A percentile compares a stretch with the other conserved stretches of the same genome.
Evolutionary conservation across 2,797 vertebrate genomes (phyloP).

Genomic region (Falco novaeseelandiae): DNA sequence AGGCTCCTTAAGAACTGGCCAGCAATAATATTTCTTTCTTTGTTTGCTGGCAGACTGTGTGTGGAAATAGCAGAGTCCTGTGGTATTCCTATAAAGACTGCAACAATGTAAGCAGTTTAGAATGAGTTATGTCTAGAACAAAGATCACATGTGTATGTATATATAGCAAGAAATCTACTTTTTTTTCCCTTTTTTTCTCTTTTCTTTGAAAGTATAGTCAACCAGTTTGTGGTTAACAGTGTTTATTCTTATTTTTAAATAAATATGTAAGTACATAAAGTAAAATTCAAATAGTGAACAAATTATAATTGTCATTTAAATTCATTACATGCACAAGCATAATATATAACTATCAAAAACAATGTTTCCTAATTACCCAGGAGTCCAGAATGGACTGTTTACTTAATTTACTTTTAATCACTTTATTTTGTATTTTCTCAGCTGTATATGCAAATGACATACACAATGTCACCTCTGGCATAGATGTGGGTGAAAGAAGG

Average conservation of each 20-base stretch:
- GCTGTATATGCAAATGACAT: slow-evolving; percentile 41
- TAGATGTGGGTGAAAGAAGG: slow-evolving; percentile 11
- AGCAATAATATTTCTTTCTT: not conserved
- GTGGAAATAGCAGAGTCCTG: not conserved
- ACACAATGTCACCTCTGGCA: slow-evolving; percentile 36
- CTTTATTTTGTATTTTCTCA: slow-evolving; percentile 57
- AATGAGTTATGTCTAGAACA: not conserved
- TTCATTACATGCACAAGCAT: slow-evolving; percentile 11
- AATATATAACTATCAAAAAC: slow-evolving; percentile 49
- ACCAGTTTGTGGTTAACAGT: not conserved
- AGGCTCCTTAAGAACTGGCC: not conserved
- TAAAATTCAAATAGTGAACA: slow-evolving; percentile 1
- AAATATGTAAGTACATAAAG: not conserved
- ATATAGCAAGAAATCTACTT: not conserved
- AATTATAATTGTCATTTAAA: not conserved
- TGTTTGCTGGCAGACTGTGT: not conserved
- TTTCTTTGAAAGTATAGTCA: not conserved
- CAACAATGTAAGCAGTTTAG: not conserved
- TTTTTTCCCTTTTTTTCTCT: not conserved
- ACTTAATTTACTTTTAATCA: slow-evolving; percentile 63
- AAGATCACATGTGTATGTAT: not conserved
- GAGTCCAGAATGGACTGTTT: slow-evolving; percentile 43
- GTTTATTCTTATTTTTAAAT: not conserved
- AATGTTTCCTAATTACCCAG: slow-evolving; percentile 64
- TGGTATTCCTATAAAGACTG: not conserved